Base-by-base conservation (phyloP, 2,113 vertebrate genomes). In the Bostrychus sinensis region DNA sequence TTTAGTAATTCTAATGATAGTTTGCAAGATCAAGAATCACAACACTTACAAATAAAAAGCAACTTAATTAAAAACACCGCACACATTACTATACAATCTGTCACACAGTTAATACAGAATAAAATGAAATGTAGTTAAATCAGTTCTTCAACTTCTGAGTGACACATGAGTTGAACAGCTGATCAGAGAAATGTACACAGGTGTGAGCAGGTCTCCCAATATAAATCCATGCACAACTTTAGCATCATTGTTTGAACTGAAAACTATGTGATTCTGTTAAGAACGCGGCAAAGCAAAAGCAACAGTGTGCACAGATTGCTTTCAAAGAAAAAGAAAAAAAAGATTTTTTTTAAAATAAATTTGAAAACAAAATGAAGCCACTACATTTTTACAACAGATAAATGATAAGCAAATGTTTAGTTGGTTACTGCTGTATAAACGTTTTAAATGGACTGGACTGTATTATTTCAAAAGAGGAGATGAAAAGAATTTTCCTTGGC, bases 401-500 rank as follows among this genome's bases (percentile, higher is more conserved):
- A 51, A 51, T 28, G 48, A 30, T 22, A 14, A 28, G 48, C 26
- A 30, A 51, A 30, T n/a, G 14, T 30, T 28, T 58, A 57, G 41
- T 46, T 9, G 20, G 39, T 68, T 60, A 50, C 34, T 46, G 72
- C 51, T 42, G 56, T 23, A 22, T 43, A 12, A 56, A 16, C 11
- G 26, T 7, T 20, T 34, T 16, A 37, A 12, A 4, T 36, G n/a
- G 1, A 41, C 30, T 32, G 11, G 37, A 55, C 89, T 70, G 39
- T 56, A 45, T 77, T 87, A 98, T 70, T 97, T 96, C 61, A 98
- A 92, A 70, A 94, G 74, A 0, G 97, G 97, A 64, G 97, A 98
- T 36, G 95, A 88, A 84, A 98, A 99, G 87, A 96, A 98, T 62
- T 91, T 95, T 46, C 95, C 94, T 72, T 94, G 94, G 37, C 91